A percentile compares a stretch with the other conserved stretches of the same genome.
phyloP scores from a whole-genome alignment of 2,888 invertebrate genomes.

The Chrysolina oricalcia region DNA sequence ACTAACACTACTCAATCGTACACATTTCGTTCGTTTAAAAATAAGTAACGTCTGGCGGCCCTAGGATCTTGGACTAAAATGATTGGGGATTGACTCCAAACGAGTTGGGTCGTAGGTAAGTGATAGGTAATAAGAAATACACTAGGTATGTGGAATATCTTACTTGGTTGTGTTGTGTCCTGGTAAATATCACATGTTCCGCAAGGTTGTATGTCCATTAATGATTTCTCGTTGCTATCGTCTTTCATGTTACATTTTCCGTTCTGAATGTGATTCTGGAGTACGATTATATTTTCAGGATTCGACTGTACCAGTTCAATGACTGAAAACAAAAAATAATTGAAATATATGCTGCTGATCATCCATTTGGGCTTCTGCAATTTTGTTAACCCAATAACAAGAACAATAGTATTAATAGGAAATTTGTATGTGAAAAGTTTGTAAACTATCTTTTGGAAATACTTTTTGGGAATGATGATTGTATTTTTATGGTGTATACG shows the following conservation, averaged over 20 bases:
- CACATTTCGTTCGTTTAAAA: too few species aligned
- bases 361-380: too few species aligned
- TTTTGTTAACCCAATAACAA: background rate
- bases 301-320: conserved; percentile 69
- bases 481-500: conserved; percentile 45
- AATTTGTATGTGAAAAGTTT: too few species aligned
- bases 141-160: background rate
- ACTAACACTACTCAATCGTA: too few species aligned
- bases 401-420: too few species aligned
- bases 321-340: conserved; percentile 63
- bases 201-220: conserved; percentile 19
- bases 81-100: too few species aligned
- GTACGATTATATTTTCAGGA: conserved; percentile 61
- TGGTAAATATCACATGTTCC: conserved; percentile 56
- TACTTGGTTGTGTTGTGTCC: conserved; percentile 44
- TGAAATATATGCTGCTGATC: too few species aligned
- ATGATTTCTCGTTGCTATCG: conserved; percentile 34
- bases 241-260: conserved; percentile 66
- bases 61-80: too few species aligned
- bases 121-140: too few species aligned
- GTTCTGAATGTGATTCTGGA: conserved; percentile 68
- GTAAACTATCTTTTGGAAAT: background rate
- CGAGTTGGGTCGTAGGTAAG: too few species aligned
- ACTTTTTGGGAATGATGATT: background rate
- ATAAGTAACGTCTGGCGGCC: too few species aligned